Conservation (phyloP, 2,797 vertebrate species). For the Clarias platycephalus region DNA sequence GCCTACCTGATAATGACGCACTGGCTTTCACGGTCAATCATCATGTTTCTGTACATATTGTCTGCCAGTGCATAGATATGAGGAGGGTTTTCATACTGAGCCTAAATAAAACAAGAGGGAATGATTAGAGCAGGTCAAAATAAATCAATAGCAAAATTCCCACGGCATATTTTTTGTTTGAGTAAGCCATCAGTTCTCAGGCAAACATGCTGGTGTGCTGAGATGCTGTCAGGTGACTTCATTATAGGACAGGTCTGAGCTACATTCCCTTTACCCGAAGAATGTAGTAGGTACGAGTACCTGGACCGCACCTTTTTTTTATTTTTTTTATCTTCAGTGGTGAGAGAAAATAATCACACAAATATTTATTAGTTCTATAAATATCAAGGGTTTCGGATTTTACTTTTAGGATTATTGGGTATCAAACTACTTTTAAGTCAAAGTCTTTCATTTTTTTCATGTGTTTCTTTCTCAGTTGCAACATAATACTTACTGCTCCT, state of each 20-base stretch:
- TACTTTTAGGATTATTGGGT: neutral
- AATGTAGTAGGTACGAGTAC: conserved; percentile 57
- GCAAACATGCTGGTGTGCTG: conserved; percentile 61
- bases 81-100: conserved; percentile 97
- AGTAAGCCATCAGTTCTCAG: neutral
- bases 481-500: conserved; percentile 87
- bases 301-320: conserved; percentile 56
- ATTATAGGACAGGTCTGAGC: conserved; percentile 62
- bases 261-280: conserved; percentile 59
- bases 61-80: conserved; percentile 98
- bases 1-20: conserved; percentile 98
- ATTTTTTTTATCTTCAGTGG: conserved; percentile 45
- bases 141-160: neutral
- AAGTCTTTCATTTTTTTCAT: neutral
- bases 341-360: conserved; percentile 41
- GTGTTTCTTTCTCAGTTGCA: neutral
- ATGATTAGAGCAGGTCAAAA: neutral
- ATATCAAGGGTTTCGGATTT: neutral
- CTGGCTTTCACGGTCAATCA: conserved; percentile 96
- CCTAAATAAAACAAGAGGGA: conserved; percentile 70
- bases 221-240: conserved; percentile 62
- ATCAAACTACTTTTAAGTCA: neutral
- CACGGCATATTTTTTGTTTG: no score
- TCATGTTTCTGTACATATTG: conserved; percentile 99
- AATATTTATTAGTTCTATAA: conserved; percentile 14